Evolutionary conservation across 2,888 invertebrate genomes (phyloP), one percentile per base, ranked within the genome.

Genomic region (Synergus gifuensis): DNA sequence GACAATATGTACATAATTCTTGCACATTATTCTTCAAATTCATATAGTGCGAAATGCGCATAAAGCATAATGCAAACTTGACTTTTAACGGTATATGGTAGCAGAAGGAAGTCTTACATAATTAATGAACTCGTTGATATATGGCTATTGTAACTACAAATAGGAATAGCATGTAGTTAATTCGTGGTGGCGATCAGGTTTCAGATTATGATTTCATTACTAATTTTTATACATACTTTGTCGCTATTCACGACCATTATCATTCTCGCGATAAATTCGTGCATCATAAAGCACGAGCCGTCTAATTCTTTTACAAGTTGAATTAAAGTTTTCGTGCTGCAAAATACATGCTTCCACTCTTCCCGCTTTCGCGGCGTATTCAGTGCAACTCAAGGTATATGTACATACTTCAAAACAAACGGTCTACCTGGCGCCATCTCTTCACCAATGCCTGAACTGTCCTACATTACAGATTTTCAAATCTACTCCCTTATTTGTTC

Each of bases 361-460:
- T 28, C 18, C 46, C 22, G 77, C 28, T 63, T 63, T 62, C 60
- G 60, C 77, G 77, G 63, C 62, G 18, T 44, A 76, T 40, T 12
- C 62, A 22, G 16, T 36, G 40, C 62, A 16, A 83, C 5, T n/a
- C n/a, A 22, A 22, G 22, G 4, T 18, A 2, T 36, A 3, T 18
- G n/a, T n/a, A 3, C 11, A 60, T 18, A 18, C 18, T 60, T 60
- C 3, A 60, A 60, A 60, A 60, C 18, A 60, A 60, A 60, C 60
- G 11, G 11, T 3, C 0, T 18, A 76, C 73, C 86, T 91, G 89
- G 91, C 90, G 90, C 90, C 90, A 90, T 90, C 90, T 90, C 86
- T 86, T 78, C 42, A 40, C 64, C 80, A 78, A 85, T 62, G 44
- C 66, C 49, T 69, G 73, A 87, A 89, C 69, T n/a, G 16, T 46